Conservation (phyloP, 2,113 vertebrate genomes). For the Gadus macrocephalus region DNA sequence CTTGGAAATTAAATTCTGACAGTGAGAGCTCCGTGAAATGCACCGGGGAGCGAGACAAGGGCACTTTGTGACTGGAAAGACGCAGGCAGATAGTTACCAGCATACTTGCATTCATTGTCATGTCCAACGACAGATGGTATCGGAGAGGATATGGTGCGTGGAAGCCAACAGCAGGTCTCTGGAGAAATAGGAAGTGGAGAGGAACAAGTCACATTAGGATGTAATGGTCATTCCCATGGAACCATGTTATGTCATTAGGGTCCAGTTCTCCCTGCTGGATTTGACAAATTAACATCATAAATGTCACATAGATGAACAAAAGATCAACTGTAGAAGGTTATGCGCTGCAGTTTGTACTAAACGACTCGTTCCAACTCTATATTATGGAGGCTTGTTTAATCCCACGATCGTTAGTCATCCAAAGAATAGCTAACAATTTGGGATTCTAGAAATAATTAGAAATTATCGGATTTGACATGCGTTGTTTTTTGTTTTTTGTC, state of each 20-base stretch:
- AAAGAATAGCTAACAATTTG: background rate
- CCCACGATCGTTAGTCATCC: background rate
- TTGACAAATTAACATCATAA: no score
- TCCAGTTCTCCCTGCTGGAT: background rate
- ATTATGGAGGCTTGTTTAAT: background rate
- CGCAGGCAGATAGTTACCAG: slow-evolving; percentile 28
- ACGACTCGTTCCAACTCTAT: background rate
- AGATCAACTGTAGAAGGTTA: no score
- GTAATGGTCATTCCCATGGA: slow-evolving; percentile 40
- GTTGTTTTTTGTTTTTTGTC: background rate
- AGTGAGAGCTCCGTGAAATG: slow-evolving; percentile 10
- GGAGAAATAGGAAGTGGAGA: slow-evolving; percentile 27
- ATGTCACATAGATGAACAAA: no score
- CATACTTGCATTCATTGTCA: slow-evolving; percentile 33
- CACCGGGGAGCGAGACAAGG: slow-evolving; percentile 19
- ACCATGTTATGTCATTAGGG: slow-evolving; percentile 24
- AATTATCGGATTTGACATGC: background rate
- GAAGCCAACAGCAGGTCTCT: slow-evolving; percentile 24
- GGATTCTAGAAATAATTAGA: background rate
- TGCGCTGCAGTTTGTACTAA: no score
- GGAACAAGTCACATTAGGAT: slow-evolving; percentile 35
- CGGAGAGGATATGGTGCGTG: slow-evolving; percentile 26
- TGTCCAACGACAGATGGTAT: slow-evolving; percentile 48
- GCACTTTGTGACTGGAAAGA: slow-evolving; percentile 30
- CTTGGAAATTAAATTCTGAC: no score